Base-by-base conservation (phyloP, 2,113 vertebrate species). In the Melozone crissalis region DNA sequence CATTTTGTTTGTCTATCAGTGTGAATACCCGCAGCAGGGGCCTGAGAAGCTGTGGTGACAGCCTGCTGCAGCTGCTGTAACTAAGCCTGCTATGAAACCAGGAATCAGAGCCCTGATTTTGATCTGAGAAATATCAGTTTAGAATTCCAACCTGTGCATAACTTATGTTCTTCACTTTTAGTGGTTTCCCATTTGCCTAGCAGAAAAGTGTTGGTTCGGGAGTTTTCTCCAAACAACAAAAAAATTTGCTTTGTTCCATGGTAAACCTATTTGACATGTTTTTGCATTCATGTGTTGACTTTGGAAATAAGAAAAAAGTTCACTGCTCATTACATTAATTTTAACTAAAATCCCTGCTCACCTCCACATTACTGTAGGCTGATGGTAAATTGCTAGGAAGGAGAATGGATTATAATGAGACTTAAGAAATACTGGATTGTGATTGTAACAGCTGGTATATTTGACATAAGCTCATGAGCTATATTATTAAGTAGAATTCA, bases 401-500 rank as follows among this genome's bases (percentile, higher is more conserved):
- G 19, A 66, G 72, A 81, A 74, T 63, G 68, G 79, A 62, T 89
- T 39, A 55, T 95, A 92, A 84, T 78, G 83, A 92, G 68, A 89
- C 43, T 65, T 77, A 66, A 92, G n/a, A 76, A 92, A 69, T 88
- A 62, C 55, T 10, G 13, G 59, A 55, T 72, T 67, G 57, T 74
- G 54, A 67, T 87, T 81, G 66, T 75, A 90, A 74, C 88, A 93
- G 86, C 76, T 93, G 73, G 30, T 91, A 16, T 66, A n/a, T 90
- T 92, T 94, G 93, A 84, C 84, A 89, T 8, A 5, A 90, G 68
- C 31, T 72, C 18, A 9, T 76, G 68, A 88, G 43, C 65, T 92
- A 5, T 67, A 21, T 57, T 93, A 89, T 75, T 89, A 92, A 87
- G 65, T 65, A 91, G 77, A 94, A 83, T 77, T 92, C 85, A 83